Conservation (phyloP, 1,140 invertebrate genomes). For the Cyphomyrmex costatus region DNA sequence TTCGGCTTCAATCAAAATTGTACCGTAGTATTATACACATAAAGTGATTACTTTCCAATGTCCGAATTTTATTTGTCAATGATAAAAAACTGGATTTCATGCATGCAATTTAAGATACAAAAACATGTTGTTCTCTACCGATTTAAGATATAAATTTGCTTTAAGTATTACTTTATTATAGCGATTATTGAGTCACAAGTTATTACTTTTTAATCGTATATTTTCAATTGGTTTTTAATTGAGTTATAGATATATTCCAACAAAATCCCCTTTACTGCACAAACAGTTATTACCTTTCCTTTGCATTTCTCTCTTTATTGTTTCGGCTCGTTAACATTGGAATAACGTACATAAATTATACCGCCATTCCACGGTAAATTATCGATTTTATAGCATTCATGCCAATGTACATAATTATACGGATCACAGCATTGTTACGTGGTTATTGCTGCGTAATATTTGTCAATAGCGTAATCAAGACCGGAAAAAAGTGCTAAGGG, state of each 20-base stretch:
- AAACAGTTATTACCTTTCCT: constrained; percentile 50
- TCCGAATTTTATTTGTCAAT: constrained; percentile 1
- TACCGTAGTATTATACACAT: not conserved
- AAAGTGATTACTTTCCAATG: not conserved
- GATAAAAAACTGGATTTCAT: not conserved
- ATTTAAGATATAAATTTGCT: not conserved
- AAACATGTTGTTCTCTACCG: not conserved
- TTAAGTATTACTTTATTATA: constrained; percentile 32
- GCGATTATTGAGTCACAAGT: constrained; percentile 40
- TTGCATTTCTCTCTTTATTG: constrained; percentile 60
- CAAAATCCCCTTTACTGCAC: constrained; percentile 37
- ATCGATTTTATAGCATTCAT: constrained; percentile 61
- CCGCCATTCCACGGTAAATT: constrained; percentile 53
- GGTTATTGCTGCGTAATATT: constrained; percentile 31
- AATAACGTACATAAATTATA: constrained; percentile 59
- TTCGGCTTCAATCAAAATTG: not conserved
- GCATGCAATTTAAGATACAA: not conserved
- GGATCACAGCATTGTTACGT: constrained; percentile 52
- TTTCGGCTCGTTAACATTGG: constrained; percentile 47
- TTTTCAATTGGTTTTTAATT: constrained; percentile 60
- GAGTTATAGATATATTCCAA: constrained; percentile 44
- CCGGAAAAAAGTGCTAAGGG: not conserved
- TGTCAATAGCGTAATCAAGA: constrained; percentile 39
- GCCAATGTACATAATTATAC: constrained; percentile 52
- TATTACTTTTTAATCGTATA: constrained; percentile 54